phyloP scores from a whole-genome alignment of 2,797 vertebrate species.

The Melopsittacus undulatus region DNA sequence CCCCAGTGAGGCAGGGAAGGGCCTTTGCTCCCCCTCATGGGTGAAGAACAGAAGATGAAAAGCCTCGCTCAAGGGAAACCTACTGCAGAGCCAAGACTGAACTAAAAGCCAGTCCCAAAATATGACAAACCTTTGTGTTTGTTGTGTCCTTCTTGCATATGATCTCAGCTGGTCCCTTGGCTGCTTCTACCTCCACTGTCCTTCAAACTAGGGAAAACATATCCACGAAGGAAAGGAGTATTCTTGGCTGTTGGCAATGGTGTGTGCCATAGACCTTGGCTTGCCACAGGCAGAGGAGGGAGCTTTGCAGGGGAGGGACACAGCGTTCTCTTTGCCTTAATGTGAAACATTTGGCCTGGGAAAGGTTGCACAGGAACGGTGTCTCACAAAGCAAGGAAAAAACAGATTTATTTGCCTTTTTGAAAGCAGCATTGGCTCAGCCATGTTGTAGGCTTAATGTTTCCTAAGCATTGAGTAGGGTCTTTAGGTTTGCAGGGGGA shows the following conservation, averaged over 20 bases:
- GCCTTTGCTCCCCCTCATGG: neutral
- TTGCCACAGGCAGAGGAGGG: conserved; percentile 7
- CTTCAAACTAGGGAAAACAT: conserved; percentile 34
- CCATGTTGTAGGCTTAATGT: neutral
- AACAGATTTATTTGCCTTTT: neutral
- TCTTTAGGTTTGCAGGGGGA: neutral
- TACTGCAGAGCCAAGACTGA: neutral
- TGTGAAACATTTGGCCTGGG: conserved; percentile 48
- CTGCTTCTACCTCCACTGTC: conserved; percentile 35
- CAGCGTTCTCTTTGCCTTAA: conserved; percentile 57
- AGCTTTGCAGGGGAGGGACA: conserved; percentile 40
- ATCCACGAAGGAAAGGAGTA: conserved; percentile 1
- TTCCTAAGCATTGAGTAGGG: neutral
- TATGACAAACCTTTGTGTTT: neutral
- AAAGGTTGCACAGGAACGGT: neutral
- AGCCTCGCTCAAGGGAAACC: neutral
- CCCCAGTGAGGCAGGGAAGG: neutral
- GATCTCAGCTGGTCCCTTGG: conserved; percentile 53
- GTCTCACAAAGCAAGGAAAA: neutral
- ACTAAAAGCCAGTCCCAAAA: neutral
- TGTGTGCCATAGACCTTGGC: conserved; percentile 64
- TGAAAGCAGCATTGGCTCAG: neutral
- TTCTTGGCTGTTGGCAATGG: conserved; percentile 50
- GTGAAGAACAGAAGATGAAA: neutral
- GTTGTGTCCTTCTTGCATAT: neutral